Evolutionary conservation across 1,140 invertebrate species (phyloP), one percentile per base, ranked within the genome.

Genomic region (Drosophila bocqueti): DNA sequence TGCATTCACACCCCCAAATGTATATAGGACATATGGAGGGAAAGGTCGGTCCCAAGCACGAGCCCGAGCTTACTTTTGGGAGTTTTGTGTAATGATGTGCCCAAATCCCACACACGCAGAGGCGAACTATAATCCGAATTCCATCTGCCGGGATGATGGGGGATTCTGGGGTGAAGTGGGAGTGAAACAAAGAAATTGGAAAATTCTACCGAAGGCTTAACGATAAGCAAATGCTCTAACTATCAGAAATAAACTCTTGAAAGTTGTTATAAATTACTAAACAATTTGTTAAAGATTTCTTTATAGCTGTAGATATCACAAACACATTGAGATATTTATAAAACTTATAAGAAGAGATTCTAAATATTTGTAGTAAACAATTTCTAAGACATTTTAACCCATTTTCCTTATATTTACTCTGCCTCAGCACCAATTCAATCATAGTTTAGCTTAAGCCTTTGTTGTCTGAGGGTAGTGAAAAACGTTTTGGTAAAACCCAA

Each of bases 61-160:
- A 62, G 59, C 54, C 45, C 45, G 31, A 46, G 60, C 73, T 69
- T 67, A 79, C 85, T 78, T 81, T 67, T 76, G 84, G 85, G 81
- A 89, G 73, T 89, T 89, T 85, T 79, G 69, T 79, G 85, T 89
- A 89, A 89, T 84, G 84, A 89, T 89, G 85, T 89, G 84, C 85
- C 79, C 76, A 90, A 90, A 78, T 87, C 76, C 76, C 72, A 55
- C 43, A 80, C 49, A 81, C 76, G 61, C 47, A 71, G 31, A 65
- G 42, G 71, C 38, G 57, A 79, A 76, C 81, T 75, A 83, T 65
- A 66, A 63, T 68, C 68, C 75, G 24, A 76, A 76, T 79, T 73
- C 68, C 65, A 67, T 79, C 54, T 67, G 62, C 34, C 26, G 11
- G 52, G 42, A 49, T 54, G 43, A 24, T 40, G 40, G 43, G 57